These are phyloP conservation scores for Muntiacus reevesi DNA, from an alignment of 2,113 vertebrate species.

Conservation along the genomic window DNA sequence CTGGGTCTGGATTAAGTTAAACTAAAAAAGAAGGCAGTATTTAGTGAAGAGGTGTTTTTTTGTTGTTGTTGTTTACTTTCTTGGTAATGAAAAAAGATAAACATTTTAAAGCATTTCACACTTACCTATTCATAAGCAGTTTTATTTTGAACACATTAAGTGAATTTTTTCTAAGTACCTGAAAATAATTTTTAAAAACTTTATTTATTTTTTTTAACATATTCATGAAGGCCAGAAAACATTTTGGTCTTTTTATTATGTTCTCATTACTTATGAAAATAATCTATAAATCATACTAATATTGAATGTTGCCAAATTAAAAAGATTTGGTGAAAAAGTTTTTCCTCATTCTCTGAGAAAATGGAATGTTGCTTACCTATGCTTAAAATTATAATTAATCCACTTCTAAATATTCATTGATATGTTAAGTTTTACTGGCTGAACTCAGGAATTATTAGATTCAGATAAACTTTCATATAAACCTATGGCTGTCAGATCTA, in stretches of 20 bases:
- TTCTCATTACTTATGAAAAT: background rate
- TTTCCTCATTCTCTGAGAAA: background rate
- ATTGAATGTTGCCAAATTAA: background rate
- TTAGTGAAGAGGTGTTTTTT: background rate
- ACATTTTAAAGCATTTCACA: background rate
- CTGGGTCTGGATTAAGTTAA: background rate
- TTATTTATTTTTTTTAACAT: background rate
- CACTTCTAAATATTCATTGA: background rate
- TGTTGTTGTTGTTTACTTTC: slow-evolving; percentile 20
- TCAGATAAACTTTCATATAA: slow-evolving; percentile 1
- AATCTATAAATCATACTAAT: background rate
- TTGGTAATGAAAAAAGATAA: background rate
- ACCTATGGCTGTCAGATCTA: background rate
- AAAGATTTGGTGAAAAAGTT: slow-evolving; percentile 9
- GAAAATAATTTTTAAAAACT: background rate
- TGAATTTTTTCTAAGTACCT: slow-evolving; percentile 10
- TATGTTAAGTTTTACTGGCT: background rate
- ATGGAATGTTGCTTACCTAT: background rate
- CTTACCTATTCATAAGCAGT: background rate
- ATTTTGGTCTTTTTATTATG: background rate
- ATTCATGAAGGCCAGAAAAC: background rate
- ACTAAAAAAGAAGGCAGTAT: background rate
- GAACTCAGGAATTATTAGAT: background rate
- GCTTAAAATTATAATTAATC: background rate
- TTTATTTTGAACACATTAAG: slow-evolving; percentile 38